Evolutionary conservation across 35 echinoderm and acorn worm species (phyloP), one percentile per base, ranked within the genome.

Genomic region (Anneissia japonica): DNA sequence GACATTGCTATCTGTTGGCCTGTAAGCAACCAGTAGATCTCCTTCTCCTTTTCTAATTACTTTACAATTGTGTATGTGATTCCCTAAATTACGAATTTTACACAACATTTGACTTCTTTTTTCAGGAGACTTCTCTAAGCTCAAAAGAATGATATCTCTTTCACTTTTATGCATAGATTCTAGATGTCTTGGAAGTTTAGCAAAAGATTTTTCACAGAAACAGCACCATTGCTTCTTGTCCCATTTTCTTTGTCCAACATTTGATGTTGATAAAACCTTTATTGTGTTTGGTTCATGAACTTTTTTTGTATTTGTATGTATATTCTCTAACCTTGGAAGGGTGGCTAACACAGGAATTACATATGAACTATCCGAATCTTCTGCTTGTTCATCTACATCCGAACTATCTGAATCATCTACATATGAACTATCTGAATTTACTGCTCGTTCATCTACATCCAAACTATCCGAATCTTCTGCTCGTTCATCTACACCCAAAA

Each of bases 161-260:
- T 64, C 51, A 6, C 21, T 64, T 9, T 64, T 9, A 64, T 64
- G 51, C 11, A 64, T 43, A 43, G n/a, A 64, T 64, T 64, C 51
- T 26, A 77, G 23, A 31, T 77, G 76, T 77, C 76, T 77, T 77
- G 76, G 76, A 37, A 77, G 30, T 77, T 77, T 77, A 34, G 76
- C 30, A 13, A 11, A 37, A 7, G 36, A 16, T 1, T 77, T 77
- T 17, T 32, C 76, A 77, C 76, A 77, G 23, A 32, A 77, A 14
- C 32, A 77, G 23, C 76, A 77, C 3, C 6, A 77, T 14, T 77
- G 36, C 31, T 37, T 77, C 36, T 77, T 77, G 36, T 77, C 76
- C 76, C 11, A 77, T 37, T 35, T 37, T 35, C 74, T 28, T 77
- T 64, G 12, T 64, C 51, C 51, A 64, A 13, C 51, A 77, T 9